phyloP scores from a whole-genome alignment of 2,113 vertebrate species.

The Brachyhypopomus occidentalis region DNA sequence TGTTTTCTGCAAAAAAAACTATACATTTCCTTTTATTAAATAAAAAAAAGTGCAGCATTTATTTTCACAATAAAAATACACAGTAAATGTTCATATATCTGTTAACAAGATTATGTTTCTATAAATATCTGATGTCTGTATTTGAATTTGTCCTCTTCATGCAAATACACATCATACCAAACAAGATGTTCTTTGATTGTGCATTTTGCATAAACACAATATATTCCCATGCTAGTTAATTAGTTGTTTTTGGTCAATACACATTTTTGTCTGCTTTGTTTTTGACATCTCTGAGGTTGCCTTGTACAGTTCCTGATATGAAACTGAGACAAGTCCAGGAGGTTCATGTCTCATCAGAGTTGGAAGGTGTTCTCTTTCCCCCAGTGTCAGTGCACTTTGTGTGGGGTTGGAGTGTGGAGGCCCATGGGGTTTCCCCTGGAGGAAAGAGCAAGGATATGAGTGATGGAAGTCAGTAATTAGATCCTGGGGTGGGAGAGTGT shows the following conservation, averaged over 20 bases:
- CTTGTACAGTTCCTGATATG: not conserved
- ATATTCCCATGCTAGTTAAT: conserved; percentile 57
- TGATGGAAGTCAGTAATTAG: conserved; percentile 72
- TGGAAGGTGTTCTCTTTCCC: not conserved
- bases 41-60: conserved; percentile 52
- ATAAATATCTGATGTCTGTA: conserved; percentile 52
- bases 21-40: conserved; percentile 62
- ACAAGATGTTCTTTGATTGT: conserved; percentile 52
- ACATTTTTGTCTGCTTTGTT: not conserved
- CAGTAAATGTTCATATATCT: conserved; percentile 4
- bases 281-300: not conserved
- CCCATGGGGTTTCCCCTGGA: conserved; percentile 53
- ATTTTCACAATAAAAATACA: conserved; percentile 63
- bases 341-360: not conserved
- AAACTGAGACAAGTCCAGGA: not conserved
- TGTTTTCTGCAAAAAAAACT: conserved; percentile 57
- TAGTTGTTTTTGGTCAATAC: conserved; percentile 28
- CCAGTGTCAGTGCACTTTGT: conserved; percentile 31
- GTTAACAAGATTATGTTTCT: conserved; percentile 21
- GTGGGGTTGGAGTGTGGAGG: conserved; percentile 34
- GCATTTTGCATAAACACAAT: conserved; percentile 63
- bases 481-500: conserved; percentile 68
- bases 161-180: conserved; percentile 57
- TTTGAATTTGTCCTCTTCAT: conserved; percentile 60
- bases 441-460: conserved; percentile 62